These are phyloP conservation scores for Lampris incognitus DNA, from an alignment of 2,113 vertebrate genomes.

Conservation along the genomic window DNA sequence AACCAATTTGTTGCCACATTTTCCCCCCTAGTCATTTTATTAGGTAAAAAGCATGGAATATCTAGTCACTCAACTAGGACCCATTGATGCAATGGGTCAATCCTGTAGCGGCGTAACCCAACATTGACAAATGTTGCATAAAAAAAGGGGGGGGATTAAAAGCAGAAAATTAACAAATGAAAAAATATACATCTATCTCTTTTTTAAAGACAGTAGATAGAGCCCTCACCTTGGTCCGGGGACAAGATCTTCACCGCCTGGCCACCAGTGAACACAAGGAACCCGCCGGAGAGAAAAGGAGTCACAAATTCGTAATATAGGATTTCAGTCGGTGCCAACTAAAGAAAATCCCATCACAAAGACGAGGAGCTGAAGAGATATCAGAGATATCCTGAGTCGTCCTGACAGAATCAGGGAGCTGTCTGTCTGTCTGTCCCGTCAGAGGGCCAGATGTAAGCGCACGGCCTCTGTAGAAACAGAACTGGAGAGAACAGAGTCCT, in stretches of 20 bases:
- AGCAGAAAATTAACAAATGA: background rate
- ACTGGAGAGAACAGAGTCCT: conserved; percentile 16
- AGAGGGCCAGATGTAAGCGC: too few relatives aligned
- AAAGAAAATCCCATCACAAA: conserved; percentile 28
- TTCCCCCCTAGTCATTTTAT: background rate
- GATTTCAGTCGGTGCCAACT: background rate
- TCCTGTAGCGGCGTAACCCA: too few relatives aligned
- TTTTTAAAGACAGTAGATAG: background rate
- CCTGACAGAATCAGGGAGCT: too few relatives aligned
- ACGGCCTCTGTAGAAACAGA: background rate
- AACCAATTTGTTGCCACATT: conserved; percentile 27
- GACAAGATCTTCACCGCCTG: background rate
- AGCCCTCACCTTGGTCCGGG: conserved; percentile 54
- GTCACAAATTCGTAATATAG: background rate
- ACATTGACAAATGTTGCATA: too few relatives aligned
- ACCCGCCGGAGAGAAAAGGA: conserved; percentile 9
- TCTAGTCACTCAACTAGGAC: too few relatives aligned
- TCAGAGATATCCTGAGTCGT: too few relatives aligned
- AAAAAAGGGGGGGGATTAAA: background rate
- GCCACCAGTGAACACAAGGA: background rate
- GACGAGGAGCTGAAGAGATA: background rate
- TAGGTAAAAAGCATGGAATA: background rate
- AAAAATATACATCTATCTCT: background rate
- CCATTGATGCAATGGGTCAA: too few relatives aligned
- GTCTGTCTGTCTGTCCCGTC: background rate